These are phyloP conservation scores for Buceros bicornis DNA, from an alignment of 2,797 vertebrate species.

Conservation along the genomic window DNA sequence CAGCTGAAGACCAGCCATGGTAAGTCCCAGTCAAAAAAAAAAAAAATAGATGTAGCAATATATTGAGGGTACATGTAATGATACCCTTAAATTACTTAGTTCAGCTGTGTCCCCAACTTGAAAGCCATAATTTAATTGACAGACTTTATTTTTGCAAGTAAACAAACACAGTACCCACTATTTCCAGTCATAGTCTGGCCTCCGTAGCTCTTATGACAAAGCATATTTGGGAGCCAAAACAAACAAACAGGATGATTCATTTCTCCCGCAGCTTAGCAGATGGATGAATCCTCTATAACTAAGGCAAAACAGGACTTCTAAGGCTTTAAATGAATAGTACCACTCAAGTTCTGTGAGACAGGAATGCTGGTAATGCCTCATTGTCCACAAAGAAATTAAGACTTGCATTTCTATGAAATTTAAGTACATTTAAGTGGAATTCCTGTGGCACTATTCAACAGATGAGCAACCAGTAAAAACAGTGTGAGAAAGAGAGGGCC, in stretches of 20 bases:
- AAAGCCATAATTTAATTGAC: neutral
- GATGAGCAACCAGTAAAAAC: neutral
- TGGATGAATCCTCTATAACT: neutral
- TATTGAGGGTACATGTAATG: neutral
- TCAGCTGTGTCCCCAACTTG: neutral
- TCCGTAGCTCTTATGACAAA: neutral
- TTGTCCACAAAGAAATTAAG: neutral
- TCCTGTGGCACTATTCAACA: neutral
- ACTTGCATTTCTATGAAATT: neutral
- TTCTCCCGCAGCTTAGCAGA: neutral
- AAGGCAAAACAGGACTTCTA: neutral
- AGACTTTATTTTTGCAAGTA: neutral
- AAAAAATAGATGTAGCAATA: neutral
- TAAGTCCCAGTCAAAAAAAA: neutral
- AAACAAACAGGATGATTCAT: constrained; percentile 59
- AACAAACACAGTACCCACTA: neutral
- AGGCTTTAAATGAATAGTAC: neutral
- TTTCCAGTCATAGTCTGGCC: constrained; percentile 40
- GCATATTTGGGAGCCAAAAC: constrained; percentile 29
- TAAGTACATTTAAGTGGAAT: neutral
- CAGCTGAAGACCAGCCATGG: neutral
- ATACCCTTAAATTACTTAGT: neutral
- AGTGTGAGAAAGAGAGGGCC: neutral
- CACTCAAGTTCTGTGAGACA: fast-evolving
- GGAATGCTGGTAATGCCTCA: neutral